Evolutionary conservation across 2,888 invertebrate species (phyloP).

Genomic region (Acleris emargana): DNA sequence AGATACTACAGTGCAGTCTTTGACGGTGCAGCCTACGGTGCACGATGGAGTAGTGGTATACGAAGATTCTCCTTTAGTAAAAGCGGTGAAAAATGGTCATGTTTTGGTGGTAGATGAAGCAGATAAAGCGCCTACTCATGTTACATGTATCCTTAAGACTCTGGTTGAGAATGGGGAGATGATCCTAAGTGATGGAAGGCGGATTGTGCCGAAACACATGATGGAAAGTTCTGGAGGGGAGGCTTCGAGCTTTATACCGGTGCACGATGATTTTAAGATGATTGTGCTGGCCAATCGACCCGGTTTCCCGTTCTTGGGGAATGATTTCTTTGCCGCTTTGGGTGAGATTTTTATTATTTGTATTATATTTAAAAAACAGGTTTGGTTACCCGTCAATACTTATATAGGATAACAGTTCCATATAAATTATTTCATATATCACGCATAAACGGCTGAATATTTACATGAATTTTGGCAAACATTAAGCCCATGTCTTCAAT

Average conservation of each 20-base stretch:
- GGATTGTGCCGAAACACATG: slow-evolving; percentile 88
- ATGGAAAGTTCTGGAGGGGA: slow-evolving; percentile 69
- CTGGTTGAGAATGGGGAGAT: slow-evolving; percentile 98
- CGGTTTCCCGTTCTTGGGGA: slow-evolving; percentile 98
- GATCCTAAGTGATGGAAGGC: slow-evolving; percentile 96
- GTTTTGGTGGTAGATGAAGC: slow-evolving; percentile 98
- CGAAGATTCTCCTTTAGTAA: slow-evolving; percentile 97
- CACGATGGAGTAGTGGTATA: slow-evolving; percentile 94
- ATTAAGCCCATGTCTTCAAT: too few relatives aligned
- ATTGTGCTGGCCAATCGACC: slow-evolving; percentile 98
- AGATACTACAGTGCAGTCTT: slow-evolving; percentile 97
- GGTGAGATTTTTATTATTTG: slow-evolving; percentile 71
- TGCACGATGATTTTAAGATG: slow-evolving; percentile 96
- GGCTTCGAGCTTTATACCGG: slow-evolving; percentile 85
- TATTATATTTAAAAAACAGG: too few relatives aligned
- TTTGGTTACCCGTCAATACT: too few relatives aligned
- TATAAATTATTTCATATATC: too few relatives aligned
- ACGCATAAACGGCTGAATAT: too few relatives aligned
- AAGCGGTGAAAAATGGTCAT: slow-evolving; percentile 94
- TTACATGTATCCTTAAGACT: slow-evolving; percentile 97
- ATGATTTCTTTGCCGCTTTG: slow-evolving; percentile 95
- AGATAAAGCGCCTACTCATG: slow-evolving; percentile 98
- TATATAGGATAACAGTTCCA: too few relatives aligned
- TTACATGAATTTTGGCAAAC: too few relatives aligned
- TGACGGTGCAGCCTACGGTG: slow-evolving; percentile 96